These are phyloP conservation scores for Gallinago paraguaiae DNA, from an alignment of 2,113 vertebrate species.

Conservation along the genomic window DNA sequence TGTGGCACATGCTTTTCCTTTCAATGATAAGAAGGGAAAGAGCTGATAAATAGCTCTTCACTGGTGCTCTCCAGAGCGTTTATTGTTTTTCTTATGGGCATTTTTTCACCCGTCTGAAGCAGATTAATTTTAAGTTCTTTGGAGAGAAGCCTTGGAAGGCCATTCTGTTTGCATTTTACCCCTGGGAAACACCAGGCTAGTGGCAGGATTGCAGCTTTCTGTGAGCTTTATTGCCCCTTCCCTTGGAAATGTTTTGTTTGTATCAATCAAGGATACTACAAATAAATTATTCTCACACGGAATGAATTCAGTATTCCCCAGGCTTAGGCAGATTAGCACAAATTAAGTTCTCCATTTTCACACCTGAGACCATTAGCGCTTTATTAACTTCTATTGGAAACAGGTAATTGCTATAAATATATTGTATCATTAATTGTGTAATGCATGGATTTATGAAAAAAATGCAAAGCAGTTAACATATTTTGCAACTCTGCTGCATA, in stretches of 20 bases:
- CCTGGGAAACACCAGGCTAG: not conserved
- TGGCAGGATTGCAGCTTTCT: slow-evolving; percentile 3
- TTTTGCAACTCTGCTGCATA: not conserved
- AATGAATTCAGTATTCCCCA: slow-evolving; percentile 18
- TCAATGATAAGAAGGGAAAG: not conserved
- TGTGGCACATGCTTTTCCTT: not conserved
- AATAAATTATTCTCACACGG: slow-evolving; percentile 19
- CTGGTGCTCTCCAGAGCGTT: not conserved
- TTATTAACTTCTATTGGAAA: slow-evolving; percentile 30
- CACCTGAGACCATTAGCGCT: slow-evolving; percentile 39
- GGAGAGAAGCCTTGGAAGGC: not conserved
- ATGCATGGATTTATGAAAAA: not conserved
- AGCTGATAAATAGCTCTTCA: not conserved
- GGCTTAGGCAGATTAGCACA: slow-evolving; percentile 15
- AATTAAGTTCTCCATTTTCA: slow-evolving; percentile 46
- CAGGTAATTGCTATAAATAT: slow-evolving; percentile 30
- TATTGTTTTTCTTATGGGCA: not conserved
- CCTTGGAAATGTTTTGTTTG: slow-evolving; percentile 30
- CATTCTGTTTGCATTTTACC: slow-evolving; percentile 3
- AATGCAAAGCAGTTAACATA: not conserved
- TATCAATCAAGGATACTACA: not conserved
- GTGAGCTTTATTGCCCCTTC: slow-evolving; percentile 31
- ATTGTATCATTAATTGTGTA: not conserved
- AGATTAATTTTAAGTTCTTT: slow-evolving; percentile 10
- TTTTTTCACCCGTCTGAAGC: not conserved